Evolutionary conservation across 2,888 invertebrate species (phyloP), one percentile per base, ranked within the genome.

Genomic region (Drosophila peninsularis): DNA sequence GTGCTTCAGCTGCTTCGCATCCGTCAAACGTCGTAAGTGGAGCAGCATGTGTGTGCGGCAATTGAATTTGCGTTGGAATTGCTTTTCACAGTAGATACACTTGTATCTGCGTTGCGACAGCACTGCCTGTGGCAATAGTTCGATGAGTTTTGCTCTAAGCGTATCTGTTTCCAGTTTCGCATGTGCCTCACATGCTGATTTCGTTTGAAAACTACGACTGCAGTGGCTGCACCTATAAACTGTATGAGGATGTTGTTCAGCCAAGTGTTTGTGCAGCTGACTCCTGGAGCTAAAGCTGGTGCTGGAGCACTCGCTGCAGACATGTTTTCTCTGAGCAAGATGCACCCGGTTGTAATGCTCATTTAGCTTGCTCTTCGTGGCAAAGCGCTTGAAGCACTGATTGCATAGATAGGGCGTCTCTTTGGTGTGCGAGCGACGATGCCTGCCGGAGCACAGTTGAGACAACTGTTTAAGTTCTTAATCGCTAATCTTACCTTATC

Each of bases 321-420:
- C 14, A 37, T 74, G 44, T 54, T 2, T 63, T 42, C 14, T 62
- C 41, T 3, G 45, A 67, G 17, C 68, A 34, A 5, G 68, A 71
- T 58, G 67, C 54, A 63, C 75, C 61, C 17, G 62, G 41, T 39
- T 71, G 61, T 32, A 53, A 63, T 90, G 90, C 2, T 70, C 62
- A 49, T 78, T 79, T 5, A 91, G 60, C 27, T 80, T 80, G 1
- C 75, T 52, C 32, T 65, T 71, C 2, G 87, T 86, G 3, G 75
- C n/a, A 47, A 87, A 90, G 0, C 57, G 37, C 39, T 68, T 79
- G 0, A 50, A 45, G 30, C 91, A 91, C 0, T 60, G 32, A 9
- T 44, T 49, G 47, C 91, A 91, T 14, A 75, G 64, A 54, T 80
- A 91, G 1, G 89, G 88, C 11, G 69, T 74, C 34, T 90, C 83